Evolutionary conservation across 2,113 vertebrate species (phyloP), one percentile per base, ranked within the genome.

Genomic region (Harpagus bidentatus): DNA sequence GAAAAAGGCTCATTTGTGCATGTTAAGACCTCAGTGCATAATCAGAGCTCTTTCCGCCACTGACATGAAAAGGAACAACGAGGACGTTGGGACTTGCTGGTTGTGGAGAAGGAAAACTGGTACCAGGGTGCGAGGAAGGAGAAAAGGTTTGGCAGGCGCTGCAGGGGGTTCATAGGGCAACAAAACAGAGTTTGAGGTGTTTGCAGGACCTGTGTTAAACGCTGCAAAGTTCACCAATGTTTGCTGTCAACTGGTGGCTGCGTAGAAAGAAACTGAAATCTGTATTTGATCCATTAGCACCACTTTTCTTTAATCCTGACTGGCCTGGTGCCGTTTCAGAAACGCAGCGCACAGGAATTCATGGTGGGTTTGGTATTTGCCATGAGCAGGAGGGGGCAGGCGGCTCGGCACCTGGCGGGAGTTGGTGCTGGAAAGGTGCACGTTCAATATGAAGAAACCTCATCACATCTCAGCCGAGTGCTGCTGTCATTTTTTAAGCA

Each of bases 31-130:
- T 31, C 26, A 1, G 0, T 10, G 43, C 32, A 14, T 13, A 48
- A 26, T 16, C 42, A 23, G n/a, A 22, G 42, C 56, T 56, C 21
- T 50, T 48, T 31, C 50, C 1, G 2, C 47, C 19, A 5, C 36
- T 2, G n/a, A 13, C 7, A 3, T 5, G 47, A 28, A 52, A 43
- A 38, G 22, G 42, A 32, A 9, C 26, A 32, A 13, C 1, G 2
- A 65, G 36, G 16, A 36, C 0, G 0, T 2, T 17, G 56, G 65
- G 13, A 10, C 23, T 18, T 14, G 38, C 34, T 42, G 42, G 12
- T 3, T 42, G 55, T 1, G 3, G 55, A 42, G 36, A 18, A 42
- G 48, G 48, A 22, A 26, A 32, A 7, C 16, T 13, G 40, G 56
- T 19, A 20, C 16, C 10, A 10, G 36, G 42, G 11, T 8, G 12